A percentile compares a stretch with the other conserved stretches of the same genome.
Conservation (phyloP, 2,888 invertebrate species). For the Plebejus argus region DNA sequence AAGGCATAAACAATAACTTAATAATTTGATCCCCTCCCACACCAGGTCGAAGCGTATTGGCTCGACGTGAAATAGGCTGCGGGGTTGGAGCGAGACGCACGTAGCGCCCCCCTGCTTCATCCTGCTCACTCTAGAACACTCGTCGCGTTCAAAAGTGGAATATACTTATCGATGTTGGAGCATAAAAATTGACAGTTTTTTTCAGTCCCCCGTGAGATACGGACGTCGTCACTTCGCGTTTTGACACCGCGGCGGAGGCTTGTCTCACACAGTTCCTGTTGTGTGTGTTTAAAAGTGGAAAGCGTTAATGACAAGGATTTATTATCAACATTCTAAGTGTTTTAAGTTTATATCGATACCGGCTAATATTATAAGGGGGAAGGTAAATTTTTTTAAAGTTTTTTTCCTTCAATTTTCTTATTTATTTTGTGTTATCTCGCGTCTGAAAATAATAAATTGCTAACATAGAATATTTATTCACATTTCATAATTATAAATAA, state of each 20-base stretch:
- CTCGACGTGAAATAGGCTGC: conserved; percentile 74
- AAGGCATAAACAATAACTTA: conserved; percentile 79
- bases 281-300: conserved; percentile 35
- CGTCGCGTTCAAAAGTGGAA: conserved; percentile 76
- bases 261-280: conserved; percentile 53
- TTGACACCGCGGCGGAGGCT: conserved; percentile 57
- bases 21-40: conserved; percentile 75
- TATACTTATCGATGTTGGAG: conserved; percentile 79
- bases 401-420: neutral
- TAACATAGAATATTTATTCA: conserved; percentile 46
- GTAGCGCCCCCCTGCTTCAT: conserved; percentile 52
- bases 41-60: conserved; percentile 71
- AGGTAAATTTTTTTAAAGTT: conserved; percentile 9
- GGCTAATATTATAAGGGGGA: conserved; percentile 22
- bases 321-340: conserved; percentile 42
- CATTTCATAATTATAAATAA: conserved; percentile 39
- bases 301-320: conserved; percentile 45
- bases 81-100: conserved; percentile 62
- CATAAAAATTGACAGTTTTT: conserved; percentile 82
- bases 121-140: conserved; percentile 64
- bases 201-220: conserved; percentile 75
- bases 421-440: neutral
- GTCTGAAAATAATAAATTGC: conserved; percentile 2
- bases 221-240: conserved; percentile 54
- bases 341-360: conserved; percentile 46